Evolutionary conservation across 1,140 invertebrate genomes (phyloP), one percentile per base, ranked within the genome.

Genomic region (Eufriesea mexicana): DNA sequence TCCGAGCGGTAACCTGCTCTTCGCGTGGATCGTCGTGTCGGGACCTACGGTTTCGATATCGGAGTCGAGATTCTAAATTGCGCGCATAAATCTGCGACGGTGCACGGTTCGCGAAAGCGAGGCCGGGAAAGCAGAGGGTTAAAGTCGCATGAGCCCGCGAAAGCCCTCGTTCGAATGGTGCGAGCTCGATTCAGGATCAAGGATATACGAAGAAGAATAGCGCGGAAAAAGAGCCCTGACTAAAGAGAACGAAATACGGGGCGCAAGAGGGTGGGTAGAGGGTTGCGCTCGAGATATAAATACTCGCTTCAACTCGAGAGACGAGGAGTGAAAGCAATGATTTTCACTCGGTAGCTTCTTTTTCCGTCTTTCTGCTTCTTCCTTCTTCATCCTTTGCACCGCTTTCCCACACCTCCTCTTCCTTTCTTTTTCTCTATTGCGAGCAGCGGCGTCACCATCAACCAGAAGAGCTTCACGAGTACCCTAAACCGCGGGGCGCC

Each of bases 151-250:
- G 73, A 68, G 64, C 25, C 49, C 62, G 79, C 62, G 62, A 68
- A 68, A 77, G 62, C 73, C 64, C 45, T 61, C 45, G 18, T 77
- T 62, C 64, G 74, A 83, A 83, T 59, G 72, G 62, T 61, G 80
- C 70, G 55, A 79, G 71, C 76, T 74, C 62, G 67, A 49, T 79
- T 57, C 71, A 75, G 85, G 85, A 87, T 84, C 83, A 86, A 80
- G 76, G 67, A 86, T 83, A 66, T 87, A 86, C 76, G 78, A 87
- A 84, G 85, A 86, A 84, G 83, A 81, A 87, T 87, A 86, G 86
- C 67, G 82, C 47, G 66, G 76, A 80, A 73, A 64, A 80, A 77
- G 67, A 71, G 72, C 25, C 23, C 47, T n/a, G 47, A 51, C 47
- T 47, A 59, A 86, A 74, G 72, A 49, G 62, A 42, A 51, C 75